Base-by-base conservation (phyloP, 1,140 invertebrate species). In the Papilio polytes region DNA sequence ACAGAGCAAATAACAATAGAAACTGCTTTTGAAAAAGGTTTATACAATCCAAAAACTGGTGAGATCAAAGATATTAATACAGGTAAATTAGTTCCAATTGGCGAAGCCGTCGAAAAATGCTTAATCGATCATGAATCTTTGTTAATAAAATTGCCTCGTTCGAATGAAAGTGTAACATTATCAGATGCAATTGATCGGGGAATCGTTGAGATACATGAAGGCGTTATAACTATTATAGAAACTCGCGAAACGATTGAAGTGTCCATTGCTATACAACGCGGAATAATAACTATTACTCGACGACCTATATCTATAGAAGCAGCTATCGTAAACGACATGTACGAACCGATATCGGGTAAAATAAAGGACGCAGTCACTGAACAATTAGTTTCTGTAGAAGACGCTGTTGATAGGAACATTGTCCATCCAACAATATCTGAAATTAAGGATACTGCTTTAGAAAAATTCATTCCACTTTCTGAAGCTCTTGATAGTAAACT, bases 391-490 rank as follows among this genome's bases (percentile, higher is more conserved):
- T 95, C 96, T 83, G 92, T 98, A 20, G 95, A 97, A 83, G 97
- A 98, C 88, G 97, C 97, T 15, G 96, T 98, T 59, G 96, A 97
- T 87, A 96, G 97, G 88, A 97, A 97, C 82, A 96, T 99, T 76
- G 96, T 99, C 44, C 97, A 98, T 95, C 96, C 97, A 3, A 97
- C 97, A 82, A 97, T 98, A 83, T 97, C 97, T n/a, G 96, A 97
- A 90, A 97, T 98, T 85, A 97, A 97, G 91, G 97, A 98, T 88
- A 97, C 97, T 0, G 96, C 96, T 87, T 96, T 96, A 73, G 96
- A 97, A 77, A 96, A 96, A 80, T 97, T 97, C 86, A 91, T 97
- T 2, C 96, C 96, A n/a, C 91, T 98, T 22, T 96, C 96, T 63
- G 96, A 97, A 86, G 97, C 97, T 66, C 90, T 98, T 78, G 95